These are phyloP conservation scores for Heliconius melpomene DNA, from an alignment of 1,140 invertebrate genomes.

Conservation along the genomic window DNA sequence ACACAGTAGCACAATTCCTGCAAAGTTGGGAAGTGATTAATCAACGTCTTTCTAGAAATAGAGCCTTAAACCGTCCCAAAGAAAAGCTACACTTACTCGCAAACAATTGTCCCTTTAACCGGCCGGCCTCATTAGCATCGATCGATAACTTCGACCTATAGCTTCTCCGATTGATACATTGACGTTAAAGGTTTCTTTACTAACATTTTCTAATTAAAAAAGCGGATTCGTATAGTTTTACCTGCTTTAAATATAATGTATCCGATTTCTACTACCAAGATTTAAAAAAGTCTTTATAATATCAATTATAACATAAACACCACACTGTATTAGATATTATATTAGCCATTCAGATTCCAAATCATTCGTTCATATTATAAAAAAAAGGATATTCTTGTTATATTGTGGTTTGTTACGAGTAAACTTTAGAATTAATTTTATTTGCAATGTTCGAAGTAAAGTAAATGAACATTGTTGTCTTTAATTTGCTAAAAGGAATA, in stretches of 20 bases:
- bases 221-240: slow-evolving; percentile 24
- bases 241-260: background rate
- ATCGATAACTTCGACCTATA: slow-evolving; percentile 61
- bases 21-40: slow-evolving; percentile 56
- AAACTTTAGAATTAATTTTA: slow-evolving; percentile 7
- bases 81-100: slow-evolving; percentile 57
- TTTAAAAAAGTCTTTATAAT: too few species aligned
- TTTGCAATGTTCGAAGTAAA: slow-evolving; percentile 5
- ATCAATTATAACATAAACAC: too few species aligned
- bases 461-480: slow-evolving; percentile 10
- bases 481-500: slow-evolving; percentile 32
- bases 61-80: slow-evolving; percentile 62
- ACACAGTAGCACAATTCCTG: slow-evolving; percentile 54
- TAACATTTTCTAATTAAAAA: slow-evolving; percentile 62
- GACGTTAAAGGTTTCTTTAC: slow-evolving; percentile 67
- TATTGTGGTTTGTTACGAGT: background rate
- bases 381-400: background rate
- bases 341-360: background rate
- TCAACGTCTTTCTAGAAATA: slow-evolving; percentile 64
- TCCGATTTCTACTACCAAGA: background rate
- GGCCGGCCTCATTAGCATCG: slow-evolving; percentile 70
- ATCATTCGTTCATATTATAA: background rate
- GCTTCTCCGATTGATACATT: slow-evolving; percentile 71
- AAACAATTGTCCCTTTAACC: slow-evolving; percentile 70
- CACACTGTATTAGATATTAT: background rate